Conservation (phyloP, 2,888 invertebrate species). For the Octodonta nipae region DNA sequence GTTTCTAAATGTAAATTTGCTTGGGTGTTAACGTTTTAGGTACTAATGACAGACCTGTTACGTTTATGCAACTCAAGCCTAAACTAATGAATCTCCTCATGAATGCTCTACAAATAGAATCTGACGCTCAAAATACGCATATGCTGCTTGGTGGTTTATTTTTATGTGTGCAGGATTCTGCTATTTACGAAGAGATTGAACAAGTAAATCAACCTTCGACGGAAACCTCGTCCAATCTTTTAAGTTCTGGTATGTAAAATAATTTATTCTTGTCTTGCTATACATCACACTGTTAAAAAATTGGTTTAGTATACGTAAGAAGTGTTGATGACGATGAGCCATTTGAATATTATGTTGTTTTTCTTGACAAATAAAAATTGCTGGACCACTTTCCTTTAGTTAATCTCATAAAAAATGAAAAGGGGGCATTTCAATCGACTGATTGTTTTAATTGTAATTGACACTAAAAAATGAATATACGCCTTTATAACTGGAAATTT, state of each 20-base stretch:
- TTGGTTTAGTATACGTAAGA: too few relatives aligned
- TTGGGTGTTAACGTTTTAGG: constrained; percentile 12
- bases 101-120: constrained; percentile 70
- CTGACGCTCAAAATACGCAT: constrained; percentile 74
- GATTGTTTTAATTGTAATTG: too few relatives aligned
- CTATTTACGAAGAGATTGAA: constrained; percentile 59
- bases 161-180: constrained; percentile 66
- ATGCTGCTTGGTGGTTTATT: constrained; percentile 71
- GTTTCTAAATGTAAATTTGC: not conserved
- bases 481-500: too few relatives aligned
- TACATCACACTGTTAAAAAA: too few relatives aligned
- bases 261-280: not conserved
- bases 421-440: too few relatives aligned
- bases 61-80: constrained; percentile 58
- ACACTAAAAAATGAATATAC: too few relatives aligned
- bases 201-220: constrained; percentile 43
- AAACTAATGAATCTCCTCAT: constrained; percentile 67
- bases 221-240: constrained; percentile 45
- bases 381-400: too few relatives aligned
- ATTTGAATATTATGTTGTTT: too few relatives aligned
- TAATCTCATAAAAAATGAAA: too few relatives aligned
- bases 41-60: constrained; percentile 30
- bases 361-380: too few relatives aligned
- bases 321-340: too few relatives aligned
- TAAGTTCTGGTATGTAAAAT: constrained; percentile 52